These are phyloP conservation scores for Aricia agestis DNA, from an alignment of 1,140 invertebrate species.

Conservation along the genomic window DNA sequence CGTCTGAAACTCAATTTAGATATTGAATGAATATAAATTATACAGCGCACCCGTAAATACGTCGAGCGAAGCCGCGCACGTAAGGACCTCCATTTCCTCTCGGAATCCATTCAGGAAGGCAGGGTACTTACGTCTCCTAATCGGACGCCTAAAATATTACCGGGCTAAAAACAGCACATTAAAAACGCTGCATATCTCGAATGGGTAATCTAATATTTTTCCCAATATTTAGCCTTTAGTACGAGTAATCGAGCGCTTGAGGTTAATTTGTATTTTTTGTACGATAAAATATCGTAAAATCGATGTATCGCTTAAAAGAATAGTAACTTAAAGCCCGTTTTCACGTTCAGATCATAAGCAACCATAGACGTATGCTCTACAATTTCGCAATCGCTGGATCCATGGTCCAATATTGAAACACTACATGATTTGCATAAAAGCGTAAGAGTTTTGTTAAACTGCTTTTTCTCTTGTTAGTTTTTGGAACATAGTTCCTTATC, in stretches of 20 bases:
- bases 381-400: too few species aligned
- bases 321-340: too few species aligned
- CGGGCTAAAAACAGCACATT: constrained; percentile 57
- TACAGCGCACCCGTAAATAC: constrained; percentile 46
- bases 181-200: constrained; percentile 35
- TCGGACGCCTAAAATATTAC: constrained; percentile 54
- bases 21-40: constrained; percentile 49
- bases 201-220: neutral
- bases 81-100: constrained; percentile 48
- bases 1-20: constrained; percentile 24
- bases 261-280: neutral
- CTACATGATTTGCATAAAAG: too few species aligned
- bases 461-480: too few species aligned
- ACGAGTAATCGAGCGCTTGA: neutral
- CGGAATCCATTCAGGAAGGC: constrained; percentile 33
- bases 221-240: neutral
- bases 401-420: too few species aligned
- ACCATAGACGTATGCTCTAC: too few species aligned
- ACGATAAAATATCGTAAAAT: neutral
- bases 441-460: too few species aligned
- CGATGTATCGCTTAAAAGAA: neutral
- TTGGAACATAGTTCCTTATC: too few species aligned
- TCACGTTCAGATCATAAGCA: too few species aligned
- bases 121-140: constrained; percentile 54
- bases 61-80: constrained; percentile 36